phyloP scores from a whole-genome alignment of 2,113 vertebrate genomes.

The Desmodus rotundus region DNA sequence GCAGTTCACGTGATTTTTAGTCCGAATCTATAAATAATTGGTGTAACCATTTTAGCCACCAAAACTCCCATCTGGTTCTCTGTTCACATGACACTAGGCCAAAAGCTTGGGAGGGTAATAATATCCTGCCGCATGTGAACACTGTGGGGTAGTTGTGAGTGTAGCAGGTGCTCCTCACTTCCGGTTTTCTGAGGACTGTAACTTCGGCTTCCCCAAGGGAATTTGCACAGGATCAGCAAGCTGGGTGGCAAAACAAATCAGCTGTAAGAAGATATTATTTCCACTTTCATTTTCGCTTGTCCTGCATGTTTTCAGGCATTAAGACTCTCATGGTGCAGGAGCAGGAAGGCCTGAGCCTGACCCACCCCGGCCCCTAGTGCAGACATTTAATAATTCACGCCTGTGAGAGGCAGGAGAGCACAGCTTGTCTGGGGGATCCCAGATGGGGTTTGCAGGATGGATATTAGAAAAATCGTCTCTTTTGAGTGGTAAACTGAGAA shows the following conservation, averaged over 20 bases:
- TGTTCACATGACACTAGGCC: conserved; percentile 64
- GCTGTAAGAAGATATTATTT: neutral
- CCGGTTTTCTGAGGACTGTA: neutral
- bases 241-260: neutral
- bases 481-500: conserved; percentile 59
- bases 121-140: neutral
- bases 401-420: conserved; percentile 46
- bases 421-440: conserved; percentile 73
- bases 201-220: conserved; percentile 20
- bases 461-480: conserved; percentile 68
- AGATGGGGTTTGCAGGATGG: conserved; percentile 71
- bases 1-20: conserved; percentile 70
- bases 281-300: neutral
- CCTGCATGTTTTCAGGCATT: neutral
- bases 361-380: neutral
- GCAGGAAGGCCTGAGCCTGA: neutral
- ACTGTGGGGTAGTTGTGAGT: conserved; percentile 22
- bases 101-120: conserved; percentile 62
- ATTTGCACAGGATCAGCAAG: neutral
- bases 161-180: neutral
- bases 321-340: neutral
- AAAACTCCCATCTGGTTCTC: conserved; percentile 73
- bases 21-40: conserved; percentile 74
- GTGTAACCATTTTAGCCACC: conserved; percentile 75
- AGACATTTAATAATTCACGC: conserved; percentile 36